A percentile compares a stretch with the other conserved stretches of the same genome.
phyloP scores from a whole-genome alignment of 2,113 vertebrate species.

The Syngnathus typhle region DNA sequence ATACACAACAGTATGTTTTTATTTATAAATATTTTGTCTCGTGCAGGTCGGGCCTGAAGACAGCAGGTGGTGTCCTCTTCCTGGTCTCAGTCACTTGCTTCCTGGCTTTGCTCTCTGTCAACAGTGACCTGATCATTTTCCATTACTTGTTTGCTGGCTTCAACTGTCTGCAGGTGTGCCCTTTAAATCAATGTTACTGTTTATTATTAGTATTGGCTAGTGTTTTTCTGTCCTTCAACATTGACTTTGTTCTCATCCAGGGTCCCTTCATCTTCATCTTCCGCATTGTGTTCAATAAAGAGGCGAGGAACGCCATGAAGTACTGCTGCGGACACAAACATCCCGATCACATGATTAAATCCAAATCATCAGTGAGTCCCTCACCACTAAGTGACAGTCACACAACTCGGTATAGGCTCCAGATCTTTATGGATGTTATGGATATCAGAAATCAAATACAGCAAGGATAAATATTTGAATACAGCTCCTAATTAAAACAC shows the following conservation, averaged over 20 bases:
- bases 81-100: slow-evolving; percentile 83
- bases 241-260: slow-evolving; percentile 54
- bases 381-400: not conserved
- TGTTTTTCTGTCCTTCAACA: no score
- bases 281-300: slow-evolving; percentile 83
- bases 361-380: slow-evolving; percentile 81
- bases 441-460: no score
- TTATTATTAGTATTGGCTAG: no score
- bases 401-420: not conserved
- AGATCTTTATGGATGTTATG: no score
- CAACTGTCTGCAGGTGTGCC: slow-evolving; percentile 83
- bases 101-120: slow-evolving; percentile 84
- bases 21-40: not conserved
- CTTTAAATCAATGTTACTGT: not conserved
- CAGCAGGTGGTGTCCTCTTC: slow-evolving; percentile 76
- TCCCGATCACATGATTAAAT: slow-evolving; percentile 78
- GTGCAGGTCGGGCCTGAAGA: slow-evolving; percentile 77
- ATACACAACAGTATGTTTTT: not conserved
- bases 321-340: slow-evolving; percentile 79
- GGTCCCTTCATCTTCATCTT: slow-evolving; percentile 88
- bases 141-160: slow-evolving; percentile 89
- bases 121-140: slow-evolving; percentile 87
- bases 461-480: no score
- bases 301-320: slow-evolving; percentile 81
- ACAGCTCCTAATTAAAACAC: no score